Evolutionary conservation across 2,888 invertebrate genomes (phyloP).

Genomic region (Cylloceria caligata): DNA sequence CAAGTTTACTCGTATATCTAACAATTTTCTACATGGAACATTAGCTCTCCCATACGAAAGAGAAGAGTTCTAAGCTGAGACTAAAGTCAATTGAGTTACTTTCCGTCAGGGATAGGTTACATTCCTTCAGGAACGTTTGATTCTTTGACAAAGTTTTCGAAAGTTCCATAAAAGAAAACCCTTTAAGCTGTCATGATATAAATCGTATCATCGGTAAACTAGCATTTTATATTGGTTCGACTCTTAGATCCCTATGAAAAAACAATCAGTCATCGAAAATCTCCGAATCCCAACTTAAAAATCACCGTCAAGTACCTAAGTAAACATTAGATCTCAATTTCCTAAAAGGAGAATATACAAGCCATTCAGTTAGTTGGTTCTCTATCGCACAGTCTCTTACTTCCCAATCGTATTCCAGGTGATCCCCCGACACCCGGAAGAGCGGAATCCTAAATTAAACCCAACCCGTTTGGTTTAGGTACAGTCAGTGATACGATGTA

Average conservation of each 20-base stretch:
- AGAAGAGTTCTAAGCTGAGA: background rate
- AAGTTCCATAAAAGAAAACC: too few species aligned
- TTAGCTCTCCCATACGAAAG: background rate
- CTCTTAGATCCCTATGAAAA: background rate
- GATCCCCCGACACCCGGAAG: background rate
- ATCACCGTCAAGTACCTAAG: too few species aligned
- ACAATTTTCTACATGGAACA: background rate
- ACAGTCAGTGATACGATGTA: background rate
- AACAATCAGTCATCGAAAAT: background rate
- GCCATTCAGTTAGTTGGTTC: background rate
- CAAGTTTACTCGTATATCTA: background rate
- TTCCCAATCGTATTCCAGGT: background rate
- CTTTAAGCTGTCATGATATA: too few species aligned
- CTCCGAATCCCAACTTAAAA: too few species aligned
- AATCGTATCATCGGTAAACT: too few species aligned
- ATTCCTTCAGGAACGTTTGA: background rate
- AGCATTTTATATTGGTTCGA: background rate
- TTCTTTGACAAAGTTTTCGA: background rate
- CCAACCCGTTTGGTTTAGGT: constrained; percentile 2
- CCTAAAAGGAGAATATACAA: too few species aligned
- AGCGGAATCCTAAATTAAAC: background rate
- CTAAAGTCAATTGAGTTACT: background rate
- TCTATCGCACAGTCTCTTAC: background rate
- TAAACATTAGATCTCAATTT: background rate
- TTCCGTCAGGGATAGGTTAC: background rate